These are phyloP conservation scores for Scylla paramamosain DNA, from an alignment of 1,140 invertebrate genomes.

Conservation along the genomic window DNA sequence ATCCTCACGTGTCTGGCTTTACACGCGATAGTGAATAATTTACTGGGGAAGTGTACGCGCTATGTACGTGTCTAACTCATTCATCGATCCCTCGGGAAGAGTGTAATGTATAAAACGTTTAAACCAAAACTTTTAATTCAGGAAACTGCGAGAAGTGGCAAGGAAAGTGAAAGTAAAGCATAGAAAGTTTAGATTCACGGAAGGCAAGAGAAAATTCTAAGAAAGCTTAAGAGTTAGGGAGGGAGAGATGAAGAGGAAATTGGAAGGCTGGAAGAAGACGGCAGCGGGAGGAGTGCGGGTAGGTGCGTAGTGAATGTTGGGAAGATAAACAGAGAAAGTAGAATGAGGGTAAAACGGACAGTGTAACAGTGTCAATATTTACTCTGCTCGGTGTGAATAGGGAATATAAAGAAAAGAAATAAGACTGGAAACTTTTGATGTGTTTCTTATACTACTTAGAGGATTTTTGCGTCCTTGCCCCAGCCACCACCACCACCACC, in stretches of 20 bases:
- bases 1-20: too few species aligned
- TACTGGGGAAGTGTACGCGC: too few species aligned
- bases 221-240: not conserved
- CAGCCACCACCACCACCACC: not conserved
- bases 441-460: not conserved
- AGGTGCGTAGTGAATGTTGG: not conserved
- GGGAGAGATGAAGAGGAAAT: not conserved
- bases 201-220: conserved; percentile 1
- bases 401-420: conserved; percentile 15
- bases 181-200: not conserved
- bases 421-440: not conserved
- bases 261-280: not conserved
- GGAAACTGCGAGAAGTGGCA: too few species aligned
- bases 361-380: conserved; percentile 15
- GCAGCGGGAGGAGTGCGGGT: not conserved
- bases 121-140: not conserved
- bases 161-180: not conserved
- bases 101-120: too few species aligned
- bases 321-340: conserved; percentile 13
- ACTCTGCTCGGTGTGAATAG: not conserved
- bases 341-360: not conserved
- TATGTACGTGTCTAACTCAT: too few species aligned
- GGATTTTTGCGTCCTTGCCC: not conserved
- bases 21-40: too few species aligned
- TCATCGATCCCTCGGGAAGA: too few species aligned